Evolutionary conservation across 2,113 vertebrate genomes (phyloP).

Genomic region (Aphyosemion australe): DNA sequence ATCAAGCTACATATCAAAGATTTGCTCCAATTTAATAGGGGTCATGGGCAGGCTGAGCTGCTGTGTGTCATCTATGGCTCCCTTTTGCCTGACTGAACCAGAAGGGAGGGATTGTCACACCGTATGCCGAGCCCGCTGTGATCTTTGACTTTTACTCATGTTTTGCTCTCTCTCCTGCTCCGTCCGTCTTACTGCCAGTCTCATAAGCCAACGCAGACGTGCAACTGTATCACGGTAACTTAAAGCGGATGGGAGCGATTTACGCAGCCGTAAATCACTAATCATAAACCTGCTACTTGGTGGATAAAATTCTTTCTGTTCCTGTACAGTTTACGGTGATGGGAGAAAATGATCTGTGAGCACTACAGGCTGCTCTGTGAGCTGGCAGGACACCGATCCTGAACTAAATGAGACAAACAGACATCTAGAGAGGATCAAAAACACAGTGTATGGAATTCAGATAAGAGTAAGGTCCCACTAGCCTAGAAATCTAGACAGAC

Average conservation of each 20-base stretch:
- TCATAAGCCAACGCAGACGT: conserved; percentile 36
- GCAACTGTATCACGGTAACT: conserved; percentile 61
- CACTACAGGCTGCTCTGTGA: conserved; percentile 27
- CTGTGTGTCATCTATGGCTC: conserved; percentile 45
- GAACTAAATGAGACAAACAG: conserved; percentile 58
- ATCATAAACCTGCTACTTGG: conserved; percentile 78
- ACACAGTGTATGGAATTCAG: conserved; percentile 32
- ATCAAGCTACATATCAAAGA: conserved; percentile 71
- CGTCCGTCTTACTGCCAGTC: conserved; percentile 25
- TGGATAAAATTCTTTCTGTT: conserved; percentile 64
- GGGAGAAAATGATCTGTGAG: conserved; percentile 55
- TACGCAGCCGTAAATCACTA: conserved; percentile 71
- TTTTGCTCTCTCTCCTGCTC: conserved; percentile 35
- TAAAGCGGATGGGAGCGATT: conserved; percentile 69
- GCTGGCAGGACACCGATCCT: conserved; percentile 46
- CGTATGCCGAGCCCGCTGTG: conserved; percentile 53
- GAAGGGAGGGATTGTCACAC: conserved; percentile 61
- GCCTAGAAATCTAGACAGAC: too few relatives aligned
- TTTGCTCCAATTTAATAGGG: conserved; percentile 64
- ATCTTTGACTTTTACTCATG: conserved; percentile 55
- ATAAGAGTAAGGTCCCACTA: background rate
- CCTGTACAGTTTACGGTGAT: conserved; percentile 21
- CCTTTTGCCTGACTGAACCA: conserved; percentile 40
- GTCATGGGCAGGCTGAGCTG: conserved; percentile 59
- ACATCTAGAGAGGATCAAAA: conserved; percentile 50